phyloP scores from a whole-genome alignment of 2,113 vertebrate species.

The Sorex araneus region DNA sequence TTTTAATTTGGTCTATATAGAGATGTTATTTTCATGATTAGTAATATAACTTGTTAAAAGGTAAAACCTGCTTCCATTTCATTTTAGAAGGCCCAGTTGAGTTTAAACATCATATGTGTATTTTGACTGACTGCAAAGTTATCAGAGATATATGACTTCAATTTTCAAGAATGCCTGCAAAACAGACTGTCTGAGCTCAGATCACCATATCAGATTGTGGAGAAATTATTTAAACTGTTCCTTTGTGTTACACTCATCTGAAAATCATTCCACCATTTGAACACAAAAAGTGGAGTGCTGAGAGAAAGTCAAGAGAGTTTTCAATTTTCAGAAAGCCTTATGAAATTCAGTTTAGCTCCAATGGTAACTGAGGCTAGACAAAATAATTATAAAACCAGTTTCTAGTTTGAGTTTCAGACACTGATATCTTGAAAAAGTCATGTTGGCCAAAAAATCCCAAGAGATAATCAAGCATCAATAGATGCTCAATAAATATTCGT shows the following conservation, averaged over 20 bases:
- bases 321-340: not conserved
- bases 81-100: conserved; percentile 66
- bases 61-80: conserved; percentile 37
- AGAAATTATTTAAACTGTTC: conserved; percentile 18
- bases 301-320: not conserved
- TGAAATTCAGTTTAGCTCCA: conserved; percentile 17
- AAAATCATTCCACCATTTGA: conserved; percentile 38
- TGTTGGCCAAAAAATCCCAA: conserved; percentile 27
- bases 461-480: not conserved
- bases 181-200: conserved; percentile 56
- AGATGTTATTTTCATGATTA: conserved; percentile 69
- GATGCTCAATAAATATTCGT: not conserved
- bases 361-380: not conserved
- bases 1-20: conserved; percentile 75
- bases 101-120: conserved; percentile 65
- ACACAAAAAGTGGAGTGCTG: not conserved
- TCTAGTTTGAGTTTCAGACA: conserved; percentile 27
- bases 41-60: conserved; percentile 64
- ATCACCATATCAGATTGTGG: not conserved
- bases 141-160: conserved; percentile 53
- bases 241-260: not conserved
- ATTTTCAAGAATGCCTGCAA: conserved; percentile 64
- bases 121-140: conserved; percentile 69
- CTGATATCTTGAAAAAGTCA: not conserved
- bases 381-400: conserved; percentile 5